Percentiles rank a stretch among this genome's conserved stretches.
Evolutionary conservation across 2,888 invertebrate species (phyloP).

Genomic region (Lycia hirtaria): DNA sequence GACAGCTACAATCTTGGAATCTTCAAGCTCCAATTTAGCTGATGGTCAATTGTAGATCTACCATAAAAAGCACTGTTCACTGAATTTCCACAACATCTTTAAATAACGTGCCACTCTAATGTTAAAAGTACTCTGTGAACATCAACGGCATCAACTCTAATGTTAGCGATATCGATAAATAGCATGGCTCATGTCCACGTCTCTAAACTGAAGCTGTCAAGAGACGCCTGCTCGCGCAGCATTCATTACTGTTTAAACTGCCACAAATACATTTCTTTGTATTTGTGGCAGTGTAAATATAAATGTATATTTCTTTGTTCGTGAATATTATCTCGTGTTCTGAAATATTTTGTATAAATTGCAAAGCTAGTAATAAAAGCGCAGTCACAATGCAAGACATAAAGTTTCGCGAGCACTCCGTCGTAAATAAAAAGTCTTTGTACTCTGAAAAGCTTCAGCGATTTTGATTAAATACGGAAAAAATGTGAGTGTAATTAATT

Average conservation of each 20-base stretch:
- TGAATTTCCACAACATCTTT: neutral
- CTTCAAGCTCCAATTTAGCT: too few relatives aligned
- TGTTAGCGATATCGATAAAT: slow-evolving; percentile 32
- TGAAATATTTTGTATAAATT: slow-evolving; percentile 40
- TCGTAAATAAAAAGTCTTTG: slow-evolving; percentile 21
- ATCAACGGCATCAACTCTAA: neutral
- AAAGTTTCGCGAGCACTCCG: slow-evolving; percentile 15
- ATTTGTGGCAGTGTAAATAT: too few relatives aligned
- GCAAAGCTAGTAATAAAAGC: slow-evolving; percentile 41
- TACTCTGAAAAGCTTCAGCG: slow-evolving; percentile 10
- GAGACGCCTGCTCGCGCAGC: slow-evolving; percentile 59
- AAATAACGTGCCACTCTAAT: neutral
- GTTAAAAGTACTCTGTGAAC: neutral
- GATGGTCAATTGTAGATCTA: too few relatives aligned
- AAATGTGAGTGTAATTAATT: slow-evolving; percentile 22
- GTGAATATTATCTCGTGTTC: slow-evolving; percentile 54
- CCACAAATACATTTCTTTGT: slow-evolving; percentile 62
- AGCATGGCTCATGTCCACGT: slow-evolving; percentile 32
- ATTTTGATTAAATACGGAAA: slow-evolving; percentile 12
- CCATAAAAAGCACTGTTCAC: neutral
- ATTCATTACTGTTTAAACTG: slow-evolving; percentile 52
- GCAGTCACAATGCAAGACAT: slow-evolving; percentile 28
- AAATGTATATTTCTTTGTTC: slow-evolving; percentile 65
- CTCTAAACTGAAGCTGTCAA: slow-evolving; percentile 12
- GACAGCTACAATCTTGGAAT: too few relatives aligned